Evolutionary conservation across 2,113 vertebrate genomes (phyloP), one percentile per base, ranked within the genome.

Genomic region (Scophthalmus maximus): DNA sequence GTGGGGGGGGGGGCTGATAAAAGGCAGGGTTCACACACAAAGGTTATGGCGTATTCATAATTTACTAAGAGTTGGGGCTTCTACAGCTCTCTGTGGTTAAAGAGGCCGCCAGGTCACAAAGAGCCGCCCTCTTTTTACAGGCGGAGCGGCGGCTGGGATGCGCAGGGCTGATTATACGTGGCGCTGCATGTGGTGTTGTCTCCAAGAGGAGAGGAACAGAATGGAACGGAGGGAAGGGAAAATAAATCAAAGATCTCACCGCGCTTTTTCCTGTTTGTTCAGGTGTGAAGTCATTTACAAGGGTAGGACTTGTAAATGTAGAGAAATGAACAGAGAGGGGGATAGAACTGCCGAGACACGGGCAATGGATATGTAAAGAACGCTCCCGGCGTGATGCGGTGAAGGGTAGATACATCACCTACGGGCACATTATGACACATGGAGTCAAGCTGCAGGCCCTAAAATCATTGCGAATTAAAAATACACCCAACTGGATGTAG

Each of bases 31-130:
- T 73, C 71, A 51, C 27, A 20, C 47, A 42, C 47, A 81, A 83
- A 87, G 86, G 91, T 88, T 85, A 76, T 30, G 49, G 47, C 14
- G 11, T 87, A 78, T 88, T 87, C 74, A 85, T 83, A 83, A 92
- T 85, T 88, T 72, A 79, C 57, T 30, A 46, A 40, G 46, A 68
- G 50, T 34, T 79, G 42, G 22, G 1, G 58, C 40, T 65, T 73
- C 51, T 77, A 58, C 34, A 12, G 47, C 58, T 50, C 38, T 27
- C 40, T 66, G 27, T 11, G 20, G 11, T 29, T 68, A 80, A 81
- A 64, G 73, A 52, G 17, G 62, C 50, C 44, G 62, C 40, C 32
- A 30, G 53, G 52, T 76, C 63, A n/a, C 46, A 55, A 56, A 72
- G 61, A 76, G 30, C 55, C 23, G 49, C 50, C 27, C 53, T 79